A percentile compares a stretch with the other conserved stretches of the same genome.
Conservation (phyloP, 2,797 vertebrate genomes). For the Cygnus olor region DNA sequence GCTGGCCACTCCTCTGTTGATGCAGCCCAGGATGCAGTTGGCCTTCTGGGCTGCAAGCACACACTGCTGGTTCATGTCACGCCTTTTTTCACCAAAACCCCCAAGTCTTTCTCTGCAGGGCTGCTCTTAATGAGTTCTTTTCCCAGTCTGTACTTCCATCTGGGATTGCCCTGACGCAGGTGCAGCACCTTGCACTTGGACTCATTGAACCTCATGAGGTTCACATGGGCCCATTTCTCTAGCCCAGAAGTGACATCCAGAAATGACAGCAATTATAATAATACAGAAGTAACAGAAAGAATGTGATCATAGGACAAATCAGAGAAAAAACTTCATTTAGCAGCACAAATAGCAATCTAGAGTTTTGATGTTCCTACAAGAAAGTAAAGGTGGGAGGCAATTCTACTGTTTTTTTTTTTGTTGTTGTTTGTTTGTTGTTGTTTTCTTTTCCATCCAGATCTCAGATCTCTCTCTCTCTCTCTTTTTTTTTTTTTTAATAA, state of each 20-base stretch:
- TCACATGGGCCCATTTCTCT: no score
- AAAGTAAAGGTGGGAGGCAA: neutral
- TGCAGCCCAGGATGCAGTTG: no score
- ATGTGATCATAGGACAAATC: neutral
- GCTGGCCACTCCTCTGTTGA: no score
- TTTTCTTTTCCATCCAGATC: neutral
- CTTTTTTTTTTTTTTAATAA: neutral
- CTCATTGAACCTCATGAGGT: no score
- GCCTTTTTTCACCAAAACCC: no score
- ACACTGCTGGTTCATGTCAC: no score
- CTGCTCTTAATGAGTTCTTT: no score
- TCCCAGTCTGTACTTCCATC: no score
- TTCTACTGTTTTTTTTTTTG: neutral
- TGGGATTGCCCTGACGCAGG: no score
- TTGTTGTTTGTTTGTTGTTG: rapidly evolving
- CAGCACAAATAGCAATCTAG: neutral
- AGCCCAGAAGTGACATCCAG: neutral
- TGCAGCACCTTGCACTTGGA: no score
- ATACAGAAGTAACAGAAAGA: neutral
- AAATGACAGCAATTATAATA: neutral
- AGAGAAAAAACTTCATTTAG: neutral
- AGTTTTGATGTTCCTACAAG: neutral
- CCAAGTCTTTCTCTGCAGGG: no score
- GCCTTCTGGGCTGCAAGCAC: no score
- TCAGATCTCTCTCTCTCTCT: neutral